Percentiles rank a stretch among this genome's conserved stretches.
phyloP scores from a whole-genome alignment of 2,797 vertebrate genomes.

The Triplophysa yarkandensis region DNA sequence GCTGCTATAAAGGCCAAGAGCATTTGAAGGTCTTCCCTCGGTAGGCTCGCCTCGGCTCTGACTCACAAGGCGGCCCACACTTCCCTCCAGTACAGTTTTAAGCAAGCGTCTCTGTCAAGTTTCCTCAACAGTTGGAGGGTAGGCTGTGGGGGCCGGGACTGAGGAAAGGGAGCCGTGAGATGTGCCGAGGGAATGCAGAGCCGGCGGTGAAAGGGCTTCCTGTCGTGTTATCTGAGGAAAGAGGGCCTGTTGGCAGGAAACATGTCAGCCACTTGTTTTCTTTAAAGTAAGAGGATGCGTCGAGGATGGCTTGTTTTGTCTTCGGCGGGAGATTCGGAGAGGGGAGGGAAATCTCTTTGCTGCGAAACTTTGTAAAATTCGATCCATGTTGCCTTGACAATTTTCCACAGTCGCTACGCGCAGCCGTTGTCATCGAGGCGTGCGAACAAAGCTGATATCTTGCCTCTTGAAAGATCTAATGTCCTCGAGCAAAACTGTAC shows the following conservation, averaged over 20 bases:
- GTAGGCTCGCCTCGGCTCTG: neutral
- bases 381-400: constrained; percentile 36
- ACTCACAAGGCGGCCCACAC: constrained; percentile 29
- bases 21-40: constrained; percentile 57
- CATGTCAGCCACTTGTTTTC: constrained; percentile 78
- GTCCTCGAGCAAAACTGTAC: constrained; percentile 37
- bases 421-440: constrained; percentile 41
- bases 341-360: constrained; percentile 32
- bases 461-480: constrained; percentile 34
- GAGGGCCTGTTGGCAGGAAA: constrained; percentile 75
- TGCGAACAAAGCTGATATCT: constrained; percentile 35
- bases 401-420: constrained; percentile 22
- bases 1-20: constrained; percentile 53
- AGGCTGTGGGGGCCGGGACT: constrained; percentile 23
- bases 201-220: constrained; percentile 74
- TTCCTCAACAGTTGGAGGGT: constrained; percentile 28
- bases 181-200: constrained; percentile 47
- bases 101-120: constrained; percentile 1
- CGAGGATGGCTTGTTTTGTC: constrained; percentile 66
- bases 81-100: constrained; percentile 6
- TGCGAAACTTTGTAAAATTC: constrained; percentile 37
- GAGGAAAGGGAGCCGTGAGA: constrained; percentile 19
- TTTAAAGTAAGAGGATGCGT: constrained; percentile 71
- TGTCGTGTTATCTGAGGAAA: constrained; percentile 75
- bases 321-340: constrained; percentile 35